Evolutionary conservation across 1,140 invertebrate genomes (phyloP).

Genomic region (Anadara kagoshimensis): DNA sequence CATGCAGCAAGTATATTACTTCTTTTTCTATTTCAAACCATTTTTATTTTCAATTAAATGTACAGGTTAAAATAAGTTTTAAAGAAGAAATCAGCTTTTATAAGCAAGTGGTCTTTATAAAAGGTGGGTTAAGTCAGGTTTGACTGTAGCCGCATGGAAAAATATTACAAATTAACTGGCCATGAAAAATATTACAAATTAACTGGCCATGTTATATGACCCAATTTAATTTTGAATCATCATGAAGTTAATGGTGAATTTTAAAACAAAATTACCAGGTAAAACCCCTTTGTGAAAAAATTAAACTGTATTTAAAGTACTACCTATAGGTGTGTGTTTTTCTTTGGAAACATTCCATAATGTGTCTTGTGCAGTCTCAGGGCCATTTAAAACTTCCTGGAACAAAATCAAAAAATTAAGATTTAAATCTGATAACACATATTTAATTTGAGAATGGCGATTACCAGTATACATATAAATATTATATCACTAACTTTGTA

Average conservation of each 20-base stretch:
- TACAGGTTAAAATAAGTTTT: neutral
- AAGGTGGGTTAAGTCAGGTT: no score
- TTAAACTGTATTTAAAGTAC: neutral
- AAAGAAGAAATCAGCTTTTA: neutral
- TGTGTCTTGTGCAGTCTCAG: conserved; percentile 66
- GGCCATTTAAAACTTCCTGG: conserved; percentile 65
- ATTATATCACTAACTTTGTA: no score
- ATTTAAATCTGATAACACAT: neutral
- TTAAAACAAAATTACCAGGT: neutral
- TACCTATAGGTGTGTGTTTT: conserved; percentile 71
- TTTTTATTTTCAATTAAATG: neutral
- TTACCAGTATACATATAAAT: no score
- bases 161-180: no score
- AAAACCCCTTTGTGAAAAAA: neutral
- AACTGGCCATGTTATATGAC: no score
- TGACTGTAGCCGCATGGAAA: no score
- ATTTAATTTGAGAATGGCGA: neutral
- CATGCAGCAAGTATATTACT: no score
- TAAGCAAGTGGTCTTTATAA: no score
- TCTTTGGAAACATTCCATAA: conserved; percentile 71
- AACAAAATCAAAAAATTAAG: conserved; percentile 20
- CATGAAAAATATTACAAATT: no score
- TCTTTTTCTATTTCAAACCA: neutral
- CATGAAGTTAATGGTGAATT: no score
- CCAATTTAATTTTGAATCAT: no score